Percentiles rank a stretch among this genome's conserved stretches.
Evolutionary conservation across 1,140 invertebrate genomes (phyloP).

Genomic region (Drosophila santomea): DNA sequence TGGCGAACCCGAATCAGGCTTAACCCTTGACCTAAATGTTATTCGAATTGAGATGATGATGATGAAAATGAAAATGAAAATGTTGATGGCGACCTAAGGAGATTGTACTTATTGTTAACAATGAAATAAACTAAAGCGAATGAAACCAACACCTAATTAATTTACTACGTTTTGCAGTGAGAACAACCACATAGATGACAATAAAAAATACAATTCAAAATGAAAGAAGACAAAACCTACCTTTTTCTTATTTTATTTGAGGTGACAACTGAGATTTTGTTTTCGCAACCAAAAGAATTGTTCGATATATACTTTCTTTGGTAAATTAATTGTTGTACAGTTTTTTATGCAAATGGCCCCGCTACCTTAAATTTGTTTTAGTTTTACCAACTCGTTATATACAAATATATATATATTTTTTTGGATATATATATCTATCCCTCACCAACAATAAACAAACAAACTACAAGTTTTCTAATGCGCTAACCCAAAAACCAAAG

Average conservation of each 20-base stretch:
- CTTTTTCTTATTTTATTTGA: slow-evolving; percentile 57
- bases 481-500: slow-evolving; percentile 45
- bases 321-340: slow-evolving; percentile 75
- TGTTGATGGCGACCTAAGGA: slow-evolving; percentile 15
- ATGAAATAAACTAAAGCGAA: slow-evolving; percentile 51
- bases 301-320: slow-evolving; percentile 43
- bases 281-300: slow-evolving; percentile 82
- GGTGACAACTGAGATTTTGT: slow-evolving; percentile 55
- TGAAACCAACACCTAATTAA: slow-evolving; percentile 53
- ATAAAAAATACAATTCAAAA: slow-evolving; percentile 60
- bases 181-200: slow-evolving; percentile 65
- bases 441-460: slow-evolving; percentile 28
- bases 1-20: slow-evolving; percentile 16
- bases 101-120: slow-evolving; percentile 71
- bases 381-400: slow-evolving; percentile 50
- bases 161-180: slow-evolving; percentile 73
- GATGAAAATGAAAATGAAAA: slow-evolving; percentile 1
- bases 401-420: slow-evolving; percentile 11
- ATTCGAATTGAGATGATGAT: slow-evolving; percentile 16
- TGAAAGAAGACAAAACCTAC: slow-evolving; percentile 34
- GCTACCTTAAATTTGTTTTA: slow-evolving; percentile 84
- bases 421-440: slow-evolving; percentile 17
- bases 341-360: slow-evolving; percentile 79
- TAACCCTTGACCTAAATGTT: slow-evolving; percentile 45
- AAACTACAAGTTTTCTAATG: slow-evolving; percentile 24